A percentile compares a stretch with the other conserved stretches of the same genome.
Conservation (phyloP, 2,797 vertebrate species). For the Apogon hyalosoma region DNA sequence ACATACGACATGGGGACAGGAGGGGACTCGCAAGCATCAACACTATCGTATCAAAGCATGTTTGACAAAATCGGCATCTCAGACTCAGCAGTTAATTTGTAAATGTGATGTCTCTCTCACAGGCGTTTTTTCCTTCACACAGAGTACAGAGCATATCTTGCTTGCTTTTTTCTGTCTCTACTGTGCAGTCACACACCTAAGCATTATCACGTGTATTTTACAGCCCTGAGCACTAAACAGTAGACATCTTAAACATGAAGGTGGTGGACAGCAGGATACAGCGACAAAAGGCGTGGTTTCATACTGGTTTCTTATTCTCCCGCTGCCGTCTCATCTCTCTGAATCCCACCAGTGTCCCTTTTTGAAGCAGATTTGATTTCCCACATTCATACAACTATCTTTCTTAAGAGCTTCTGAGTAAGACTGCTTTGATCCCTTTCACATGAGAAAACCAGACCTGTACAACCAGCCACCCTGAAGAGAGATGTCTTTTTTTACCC, state of each 20-base stretch:
- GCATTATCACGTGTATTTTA: slow-evolving; percentile 9
- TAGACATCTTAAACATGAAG: slow-evolving; percentile 36
- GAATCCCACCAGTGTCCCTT: slow-evolving; percentile 68
- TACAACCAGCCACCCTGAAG: slow-evolving; percentile 63
- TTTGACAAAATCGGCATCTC: slow-evolving; percentile 50
- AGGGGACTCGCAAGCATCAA: slow-evolving; percentile 42
- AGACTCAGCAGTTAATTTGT: slow-evolving; percentile 22
- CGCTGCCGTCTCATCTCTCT: slow-evolving; percentile 54
- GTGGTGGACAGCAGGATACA: slow-evolving; percentile 52
- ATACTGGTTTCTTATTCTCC: slow-evolving; percentile 63
- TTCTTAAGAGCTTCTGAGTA: slow-evolving; percentile 67
- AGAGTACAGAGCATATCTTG: background rate
- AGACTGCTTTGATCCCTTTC: slow-evolving; percentile 75
- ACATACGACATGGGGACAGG: slow-evolving; percentile 53
- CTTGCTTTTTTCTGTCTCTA: slow-evolving; percentile 2
- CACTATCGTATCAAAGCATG: slow-evolving; percentile 57
- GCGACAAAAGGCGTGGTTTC: slow-evolving; percentile 66
- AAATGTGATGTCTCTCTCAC: slow-evolving; percentile 1
- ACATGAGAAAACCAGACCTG: slow-evolving; percentile 63
- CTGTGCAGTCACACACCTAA: slow-evolving; percentile 10
- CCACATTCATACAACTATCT: slow-evolving; percentile 70
- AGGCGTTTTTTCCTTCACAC: background rate
- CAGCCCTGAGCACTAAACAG: slow-evolving; percentile 27
- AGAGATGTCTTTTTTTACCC: slow-evolving; percentile 35
- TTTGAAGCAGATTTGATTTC: slow-evolving; percentile 74